Conservation (phyloP, 1,140 invertebrate species). For the Brachionus koreanus region DNA sequence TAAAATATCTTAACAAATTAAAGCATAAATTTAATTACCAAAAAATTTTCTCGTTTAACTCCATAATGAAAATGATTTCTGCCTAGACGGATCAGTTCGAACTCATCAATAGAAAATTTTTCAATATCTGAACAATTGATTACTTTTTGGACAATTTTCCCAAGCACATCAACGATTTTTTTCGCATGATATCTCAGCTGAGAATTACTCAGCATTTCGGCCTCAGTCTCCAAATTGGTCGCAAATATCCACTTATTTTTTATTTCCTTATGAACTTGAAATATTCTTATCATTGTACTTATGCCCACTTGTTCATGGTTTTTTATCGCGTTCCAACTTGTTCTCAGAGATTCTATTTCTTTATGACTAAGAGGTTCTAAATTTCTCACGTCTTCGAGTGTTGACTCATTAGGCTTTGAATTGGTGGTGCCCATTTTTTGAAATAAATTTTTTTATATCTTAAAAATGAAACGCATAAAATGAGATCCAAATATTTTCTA, state of each 20-base stretch:
- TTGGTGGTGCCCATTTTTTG: background rate
- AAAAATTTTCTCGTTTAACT: conserved; percentile 23
- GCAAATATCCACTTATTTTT: conserved; percentile 40
- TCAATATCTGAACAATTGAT: background rate
- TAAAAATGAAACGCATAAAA: background rate
- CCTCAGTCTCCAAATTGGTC: conserved; percentile 40
- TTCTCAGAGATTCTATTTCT: background rate
- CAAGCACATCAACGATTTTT: conserved; percentile 4
- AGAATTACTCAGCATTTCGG: conserved; percentile 35
- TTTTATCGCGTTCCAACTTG: conserved; percentile 12
- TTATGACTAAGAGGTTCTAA: background rate
- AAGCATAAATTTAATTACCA: background rate
- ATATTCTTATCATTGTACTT: conserved; percentile 27
- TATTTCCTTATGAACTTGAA: conserved; percentile 25
- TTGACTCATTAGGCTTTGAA: background rate
- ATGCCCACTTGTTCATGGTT: conserved; percentile 32
- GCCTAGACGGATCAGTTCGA: background rate
- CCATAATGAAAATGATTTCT: conserved; percentile 43
- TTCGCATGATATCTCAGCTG: conserved; percentile 37
- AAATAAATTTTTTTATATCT: background rate
- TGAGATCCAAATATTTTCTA: background rate
- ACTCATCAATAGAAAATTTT: background rate
- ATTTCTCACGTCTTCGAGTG: background rate
- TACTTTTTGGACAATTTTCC: background rate
- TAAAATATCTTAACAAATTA: background rate